These are phyloP conservation scores for Drosophila anomelani DNA, from an alignment of 2,888 invertebrate genomes.

Conservation along the genomic window DNA sequence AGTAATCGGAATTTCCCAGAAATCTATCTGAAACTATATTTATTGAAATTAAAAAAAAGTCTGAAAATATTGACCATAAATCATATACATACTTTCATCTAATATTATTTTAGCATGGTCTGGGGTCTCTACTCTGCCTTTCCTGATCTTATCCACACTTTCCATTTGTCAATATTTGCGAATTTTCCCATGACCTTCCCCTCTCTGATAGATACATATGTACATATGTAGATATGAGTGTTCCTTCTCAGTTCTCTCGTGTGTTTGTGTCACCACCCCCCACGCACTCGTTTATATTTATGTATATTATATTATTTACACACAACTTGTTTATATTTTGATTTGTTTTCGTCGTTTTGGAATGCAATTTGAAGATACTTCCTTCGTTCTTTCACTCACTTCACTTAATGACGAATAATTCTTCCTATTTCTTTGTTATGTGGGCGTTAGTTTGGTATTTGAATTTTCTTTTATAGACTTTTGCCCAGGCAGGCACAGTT, in stretches of 20 bases:
- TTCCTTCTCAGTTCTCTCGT: background rate
- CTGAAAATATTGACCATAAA: background rate
- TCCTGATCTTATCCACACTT: slow-evolving; percentile 1
- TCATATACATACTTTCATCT: background rate
- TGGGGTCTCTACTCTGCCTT: slow-evolving; percentile 3
- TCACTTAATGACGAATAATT: slow-evolving; percentile 19
- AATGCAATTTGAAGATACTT: slow-evolving; percentile 7
- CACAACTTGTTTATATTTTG: slow-evolving; percentile 20
- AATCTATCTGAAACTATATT: background rate
- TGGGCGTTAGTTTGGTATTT: slow-evolving; percentile 11
- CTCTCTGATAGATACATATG: background rate
- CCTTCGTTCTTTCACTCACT: slow-evolving; percentile 23
- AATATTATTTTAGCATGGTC: background rate
- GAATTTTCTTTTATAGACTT: slow-evolving; percentile 12
- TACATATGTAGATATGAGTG: background rate
- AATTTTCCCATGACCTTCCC: slow-evolving; percentile 39
- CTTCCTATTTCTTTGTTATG: slow-evolving; percentile 8
- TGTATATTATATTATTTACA: slow-evolving; percentile 8
- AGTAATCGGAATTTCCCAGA: background rate
- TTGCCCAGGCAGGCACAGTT: slow-evolving; percentile 10
- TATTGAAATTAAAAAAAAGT: background rate
- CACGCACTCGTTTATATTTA: slow-evolving; percentile 20
- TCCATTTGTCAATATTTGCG: slow-evolving; percentile 27
- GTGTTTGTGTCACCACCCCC: slow-evolving; percentile 16
- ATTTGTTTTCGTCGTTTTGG: slow-evolving; percentile 1